Base-by-base conservation (phyloP, 2,797 vertebrate species). In the Argentina silus region DNA sequence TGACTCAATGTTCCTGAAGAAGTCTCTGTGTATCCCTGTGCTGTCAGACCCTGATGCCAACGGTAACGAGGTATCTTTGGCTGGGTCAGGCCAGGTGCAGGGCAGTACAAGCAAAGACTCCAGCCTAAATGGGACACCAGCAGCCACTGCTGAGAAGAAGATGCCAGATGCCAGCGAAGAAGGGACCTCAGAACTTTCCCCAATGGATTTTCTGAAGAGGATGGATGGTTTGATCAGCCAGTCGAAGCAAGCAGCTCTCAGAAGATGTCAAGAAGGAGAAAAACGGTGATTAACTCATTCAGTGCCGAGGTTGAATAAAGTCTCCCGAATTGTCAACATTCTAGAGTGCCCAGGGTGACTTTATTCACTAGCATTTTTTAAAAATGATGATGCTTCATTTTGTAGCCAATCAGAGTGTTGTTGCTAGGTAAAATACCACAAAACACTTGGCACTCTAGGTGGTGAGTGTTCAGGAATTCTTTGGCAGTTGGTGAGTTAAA, bases 1-100 rank as follows among this genome's bases (percentile, higher is more conserved):
- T 0, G 97, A 98, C 87, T 96, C 95, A 0, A 97, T 98, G 84
- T 98, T 96, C 91, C 92, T 96, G 71, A 97, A 95, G 88, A 95
- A 93, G 80, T 93, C 91, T 1, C 86, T 98, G 73, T 92, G 84
- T 9, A 97, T 98, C 90, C 97, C 97, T 0, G 76, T 93, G 56
- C 83, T 92, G 72, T 85, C 85, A 0, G 93, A 92, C 59, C 4
- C 87, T 19, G 77, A 88, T 9, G 85, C 75, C 43, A 78, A 77
- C 4, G 27, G 27, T 56, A 90, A 89, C 15, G 81, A 81, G 3
- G 63, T 79, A 21, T 71, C 86, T 71, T 80, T 81, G 5, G 63
- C 73, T 19, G 82, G 84, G 3, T 1, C 56, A 3, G 63, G 48
- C 27, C 73, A 44, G 12, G 2, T 50, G 73, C 9, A 72, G 60